Evolutionary conservation across 2,888 invertebrate species (phyloP), one percentile per base, ranked within the genome.

Genomic region (Nemotelus pantherinus): DNA sequence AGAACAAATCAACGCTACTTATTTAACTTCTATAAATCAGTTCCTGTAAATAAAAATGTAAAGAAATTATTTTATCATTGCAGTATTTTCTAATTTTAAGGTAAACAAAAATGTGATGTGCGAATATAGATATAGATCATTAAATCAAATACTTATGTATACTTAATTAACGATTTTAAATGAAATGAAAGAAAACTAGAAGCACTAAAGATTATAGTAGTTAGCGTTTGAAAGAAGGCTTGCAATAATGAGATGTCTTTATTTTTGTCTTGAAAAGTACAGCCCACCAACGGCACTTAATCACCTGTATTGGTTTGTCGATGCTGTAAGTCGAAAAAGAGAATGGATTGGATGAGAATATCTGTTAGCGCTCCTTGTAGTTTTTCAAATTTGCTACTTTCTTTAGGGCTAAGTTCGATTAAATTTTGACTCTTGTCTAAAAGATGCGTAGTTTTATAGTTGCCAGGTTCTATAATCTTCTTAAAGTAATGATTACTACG

Each of bases 91-190:
- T 76, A 55, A 45, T 65, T 65, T 65, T 65, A 55, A 65, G 44
- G 64, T 76, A 65, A 76, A 25, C 25, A 25, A 71, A 65, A 76
- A 76, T 76, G 76, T 76, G 76, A 76, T 76, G 76, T 76, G 67
- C 67, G 76, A 74, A 74, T 74, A 74, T 74, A 74, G 74, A 74
- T 74, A 74, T 74, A 74, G 74, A 60, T 64, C 55, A 76, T 50
- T 76, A 45, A 64, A 65, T 55, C 63, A 41, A 60, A 63, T 55
- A 60, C 41, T 10, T 60, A 60, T 60, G n/a, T 60, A 53, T 2
- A 53, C 6, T 53, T 10, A 48, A 67, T 47, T 10, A 45, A 44
- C 43, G 10, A 57, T 45, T 43, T 64, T 53, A 57, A 71, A 39
- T n/a, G 39, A 43, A 63, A 7, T 39, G 43, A 63, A 41, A 63